These are phyloP conservation scores for Meiosimyza platycephala DNA, from an alignment of 2,888 invertebrate genomes.

Conservation along the genomic window DNA sequence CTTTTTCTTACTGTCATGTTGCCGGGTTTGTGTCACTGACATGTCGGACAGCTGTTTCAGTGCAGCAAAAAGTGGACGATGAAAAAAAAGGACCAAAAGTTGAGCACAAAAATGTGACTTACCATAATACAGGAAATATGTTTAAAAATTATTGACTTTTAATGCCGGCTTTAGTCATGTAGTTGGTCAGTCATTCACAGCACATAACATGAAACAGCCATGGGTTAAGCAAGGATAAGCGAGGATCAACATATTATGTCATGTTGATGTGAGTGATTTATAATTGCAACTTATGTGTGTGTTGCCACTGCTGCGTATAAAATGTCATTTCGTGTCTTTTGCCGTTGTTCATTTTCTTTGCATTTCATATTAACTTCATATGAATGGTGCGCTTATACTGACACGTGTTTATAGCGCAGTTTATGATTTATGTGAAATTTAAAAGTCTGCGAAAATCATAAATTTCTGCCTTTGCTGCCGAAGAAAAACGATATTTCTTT, in stretches of 20 bases:
- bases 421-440: no score
- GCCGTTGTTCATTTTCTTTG: not conserved
- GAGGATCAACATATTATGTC: conserved; percentile 13
- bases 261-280: conserved; percentile 13
- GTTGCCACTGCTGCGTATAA: not conserved
- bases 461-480: no score
- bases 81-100: not conserved
- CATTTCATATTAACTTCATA: not conserved
- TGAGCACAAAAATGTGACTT: conserved; percentile 11
- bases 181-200: not conserved
- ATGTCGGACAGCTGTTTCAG: conserved; percentile 21
- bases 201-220: not conserved
- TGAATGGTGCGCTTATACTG: not conserved
- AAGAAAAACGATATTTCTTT: no score
- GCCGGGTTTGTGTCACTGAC: conserved; percentile 17
- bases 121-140: conserved; percentile 12
- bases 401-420: no score
- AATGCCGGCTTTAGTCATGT: conserved; percentile 11
- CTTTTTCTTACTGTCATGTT: conserved; percentile 19
- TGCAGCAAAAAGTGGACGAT: not conserved
- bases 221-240: not conserved
- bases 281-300: conserved; percentile 8
- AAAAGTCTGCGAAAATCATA: no score
- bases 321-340: not conserved
- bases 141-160: conserved; percentile 25